Percentiles rank a stretch among this genome's conserved stretches.
These are phyloP conservation scores for Volucella zonaria DNA, from an alignment of 2,888 invertebrate species.

Conservation along the genomic window DNA sequence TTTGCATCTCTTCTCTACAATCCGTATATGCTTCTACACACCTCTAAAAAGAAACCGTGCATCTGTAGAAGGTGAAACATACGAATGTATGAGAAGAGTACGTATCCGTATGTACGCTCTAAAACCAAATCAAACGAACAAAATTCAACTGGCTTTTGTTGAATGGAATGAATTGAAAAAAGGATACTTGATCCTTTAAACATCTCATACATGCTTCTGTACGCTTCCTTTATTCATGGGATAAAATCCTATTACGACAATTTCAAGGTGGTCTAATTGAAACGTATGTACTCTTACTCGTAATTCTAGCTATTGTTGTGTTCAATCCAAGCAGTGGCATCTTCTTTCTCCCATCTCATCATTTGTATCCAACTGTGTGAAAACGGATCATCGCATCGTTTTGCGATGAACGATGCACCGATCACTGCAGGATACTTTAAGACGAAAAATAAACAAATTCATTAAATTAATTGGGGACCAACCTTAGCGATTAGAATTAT, in stretches of 20 bases:
- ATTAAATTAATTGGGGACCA: conserved; percentile 65
- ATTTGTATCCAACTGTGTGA: conserved; percentile 46
- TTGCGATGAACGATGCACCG: conserved; percentile 22
- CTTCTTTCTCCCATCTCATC: conserved; percentile 32
- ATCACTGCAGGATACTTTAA: conserved; percentile 62
- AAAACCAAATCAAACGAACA: conserved; percentile 39
- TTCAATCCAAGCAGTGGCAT: conserved; percentile 63
- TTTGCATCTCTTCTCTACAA: conserved; percentile 39
- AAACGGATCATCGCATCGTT: conserved; percentile 57
- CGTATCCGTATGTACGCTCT: too few species aligned
- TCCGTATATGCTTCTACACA: conserved; percentile 37
- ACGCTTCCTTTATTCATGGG: conserved; percentile 46
- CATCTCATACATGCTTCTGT: conserved; percentile 53
- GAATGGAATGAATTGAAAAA: conserved; percentile 39
- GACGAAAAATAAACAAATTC: conserved; percentile 61
- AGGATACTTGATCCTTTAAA: conserved; percentile 68
- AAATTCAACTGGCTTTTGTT: conserved; percentile 53
- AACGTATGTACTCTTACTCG: conserved; percentile 23
- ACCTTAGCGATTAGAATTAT: conserved; percentile 45
- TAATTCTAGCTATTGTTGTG: conserved; percentile 27
- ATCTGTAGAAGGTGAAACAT: conserved; percentile 8
- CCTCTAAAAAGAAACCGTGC: conserved; percentile 21
- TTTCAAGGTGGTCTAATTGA: conserved; percentile 72
- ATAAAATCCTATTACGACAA: conserved; percentile 68
- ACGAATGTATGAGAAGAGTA: not conserved